Conservation (phyloP, 2,888 invertebrate genomes). For the Luperina testacea region DNA sequence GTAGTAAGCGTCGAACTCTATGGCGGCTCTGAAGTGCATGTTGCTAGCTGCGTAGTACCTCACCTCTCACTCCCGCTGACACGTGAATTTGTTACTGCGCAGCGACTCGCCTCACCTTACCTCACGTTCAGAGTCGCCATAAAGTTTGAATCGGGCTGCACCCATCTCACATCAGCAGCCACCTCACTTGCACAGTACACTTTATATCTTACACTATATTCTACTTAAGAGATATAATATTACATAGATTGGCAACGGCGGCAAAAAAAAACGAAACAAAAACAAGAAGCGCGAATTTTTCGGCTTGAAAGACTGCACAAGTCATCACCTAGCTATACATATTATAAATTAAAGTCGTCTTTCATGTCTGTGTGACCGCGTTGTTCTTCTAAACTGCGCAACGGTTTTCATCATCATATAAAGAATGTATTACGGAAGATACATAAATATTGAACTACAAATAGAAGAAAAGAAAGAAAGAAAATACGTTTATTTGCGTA, state of each 20-base stretch:
- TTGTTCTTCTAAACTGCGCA: background rate
- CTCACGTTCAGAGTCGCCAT: rapidly evolving
- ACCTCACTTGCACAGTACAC: constrained; percentile 33
- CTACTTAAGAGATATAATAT: constrained; percentile 23
- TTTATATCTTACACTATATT: constrained; percentile 13
- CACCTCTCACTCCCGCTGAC: too few relatives aligned
- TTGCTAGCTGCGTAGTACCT: too few relatives aligned
- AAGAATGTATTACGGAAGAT: background rate
- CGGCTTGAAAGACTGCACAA: background rate
- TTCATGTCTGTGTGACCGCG: background rate
- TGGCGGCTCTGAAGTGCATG: background rate
- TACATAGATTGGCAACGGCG: constrained; percentile 13
- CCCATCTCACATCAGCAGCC: constrained; percentile 20
- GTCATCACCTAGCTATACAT: background rate
- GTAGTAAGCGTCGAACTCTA: background rate
- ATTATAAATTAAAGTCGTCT: background rate
- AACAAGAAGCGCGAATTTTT: background rate
- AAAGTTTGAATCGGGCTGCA: background rate
- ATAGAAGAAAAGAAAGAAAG: too few relatives aligned
- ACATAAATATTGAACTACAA: background rate
- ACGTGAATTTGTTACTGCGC: too few relatives aligned
- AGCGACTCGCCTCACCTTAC: too few relatives aligned
- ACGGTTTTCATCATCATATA: background rate
- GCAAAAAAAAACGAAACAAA: background rate
- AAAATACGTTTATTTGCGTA: too few relatives aligned